These are phyloP conservation scores for Phalera bucephala DNA, from an alignment of 2,888 invertebrate species.

Conservation along the genomic window DNA sequence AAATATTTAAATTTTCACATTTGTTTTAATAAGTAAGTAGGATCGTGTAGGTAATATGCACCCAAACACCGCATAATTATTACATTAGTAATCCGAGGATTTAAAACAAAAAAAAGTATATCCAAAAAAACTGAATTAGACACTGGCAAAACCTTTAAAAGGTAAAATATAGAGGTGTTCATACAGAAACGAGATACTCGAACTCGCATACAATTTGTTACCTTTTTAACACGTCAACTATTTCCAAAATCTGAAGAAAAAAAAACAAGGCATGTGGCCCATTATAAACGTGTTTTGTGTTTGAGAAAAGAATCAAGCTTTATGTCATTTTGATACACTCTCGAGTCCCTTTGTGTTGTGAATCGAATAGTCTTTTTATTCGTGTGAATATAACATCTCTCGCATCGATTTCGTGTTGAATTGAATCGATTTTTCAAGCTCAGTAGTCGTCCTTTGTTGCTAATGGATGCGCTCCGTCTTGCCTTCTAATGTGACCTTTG, in stretches of 20 bases:
- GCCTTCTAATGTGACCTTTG: slow-evolving; percentile 51
- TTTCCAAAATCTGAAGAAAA: slow-evolving; percentile 64
- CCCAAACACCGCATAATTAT: no score
- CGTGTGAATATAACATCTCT: slow-evolving; percentile 62
- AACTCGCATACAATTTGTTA: slow-evolving; percentile 60
- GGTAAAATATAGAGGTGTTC: slow-evolving; percentile 58
- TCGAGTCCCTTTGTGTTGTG: slow-evolving; percentile 68
- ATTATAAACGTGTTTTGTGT: slow-evolving; percentile 70
- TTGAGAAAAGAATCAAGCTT: slow-evolving; percentile 67
- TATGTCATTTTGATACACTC: slow-evolving; percentile 83
- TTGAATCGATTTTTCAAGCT: slow-evolving; percentile 81
- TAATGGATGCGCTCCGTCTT: slow-evolving; percentile 57
- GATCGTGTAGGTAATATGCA: no score
- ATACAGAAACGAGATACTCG: slow-evolving; percentile 52
- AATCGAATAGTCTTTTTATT: slow-evolving; percentile 64
- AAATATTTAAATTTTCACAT: no score
- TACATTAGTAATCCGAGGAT: neutral
- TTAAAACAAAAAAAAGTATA: neutral
- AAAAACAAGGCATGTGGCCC: slow-evolving; percentile 64
- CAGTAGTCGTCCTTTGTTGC: slow-evolving; percentile 74
- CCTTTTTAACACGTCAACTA: slow-evolving; percentile 82
- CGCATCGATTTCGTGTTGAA: slow-evolving; percentile 68
- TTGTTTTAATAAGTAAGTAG: no score
- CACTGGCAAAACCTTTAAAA: slow-evolving; percentile 9
- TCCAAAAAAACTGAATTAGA: neutral